Conservation (phyloP, 2,888 invertebrate genomes). For the Pseudococcus longispinus region DNA sequence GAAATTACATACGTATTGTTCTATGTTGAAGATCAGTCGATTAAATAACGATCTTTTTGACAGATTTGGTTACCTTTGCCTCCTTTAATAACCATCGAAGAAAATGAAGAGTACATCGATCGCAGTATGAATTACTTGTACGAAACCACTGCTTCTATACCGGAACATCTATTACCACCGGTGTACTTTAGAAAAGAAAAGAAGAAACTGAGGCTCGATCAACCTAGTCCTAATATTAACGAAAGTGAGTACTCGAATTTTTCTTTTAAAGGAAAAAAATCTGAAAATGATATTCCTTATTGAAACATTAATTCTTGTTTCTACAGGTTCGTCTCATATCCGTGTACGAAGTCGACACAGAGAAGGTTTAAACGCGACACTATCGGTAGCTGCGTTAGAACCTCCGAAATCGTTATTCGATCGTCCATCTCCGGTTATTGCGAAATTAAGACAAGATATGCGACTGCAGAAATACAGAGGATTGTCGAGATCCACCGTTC, state of each 20-base stretch:
- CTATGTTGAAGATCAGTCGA: slow-evolving; percentile 57
- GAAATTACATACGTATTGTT: not conserved
- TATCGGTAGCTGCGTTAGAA: slow-evolving; percentile 62
- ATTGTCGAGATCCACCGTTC: slow-evolving; percentile 60
- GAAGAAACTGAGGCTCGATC: slow-evolving; percentile 50
- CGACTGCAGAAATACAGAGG: slow-evolving; percentile 76
- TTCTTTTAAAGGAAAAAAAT: not conserved
- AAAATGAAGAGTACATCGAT: slow-evolving; percentile 91
- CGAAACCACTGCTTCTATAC: slow-evolving; percentile 71
- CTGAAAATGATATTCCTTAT: too few relatives aligned
- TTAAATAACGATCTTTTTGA: slow-evolving; percentile 57
- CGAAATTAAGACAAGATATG: slow-evolving; percentile 79
- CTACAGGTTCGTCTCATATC: slow-evolving; percentile 38
- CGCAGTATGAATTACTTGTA: slow-evolving; percentile 84
- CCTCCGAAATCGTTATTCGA: slow-evolving; percentile 85
- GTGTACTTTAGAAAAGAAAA: slow-evolving; percentile 68
- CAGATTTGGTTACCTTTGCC: slow-evolving; percentile 98
- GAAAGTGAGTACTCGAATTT: slow-evolving; percentile 20
- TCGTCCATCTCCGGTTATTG: slow-evolving; percentile 75
- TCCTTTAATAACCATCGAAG: slow-evolving; percentile 80
- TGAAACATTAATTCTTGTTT: not conserved
- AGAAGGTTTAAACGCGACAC: slow-evolving; percentile 71
- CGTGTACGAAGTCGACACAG: slow-evolving; percentile 65
- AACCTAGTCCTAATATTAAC: slow-evolving; percentile 22
- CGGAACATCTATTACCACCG: slow-evolving; percentile 81